A percentile compares a stretch with the other conserved stretches of the same genome.
Evolutionary conservation across 2,113 vertebrate species (phyloP).

Genomic region (Orthonyx spaldingii): DNA sequence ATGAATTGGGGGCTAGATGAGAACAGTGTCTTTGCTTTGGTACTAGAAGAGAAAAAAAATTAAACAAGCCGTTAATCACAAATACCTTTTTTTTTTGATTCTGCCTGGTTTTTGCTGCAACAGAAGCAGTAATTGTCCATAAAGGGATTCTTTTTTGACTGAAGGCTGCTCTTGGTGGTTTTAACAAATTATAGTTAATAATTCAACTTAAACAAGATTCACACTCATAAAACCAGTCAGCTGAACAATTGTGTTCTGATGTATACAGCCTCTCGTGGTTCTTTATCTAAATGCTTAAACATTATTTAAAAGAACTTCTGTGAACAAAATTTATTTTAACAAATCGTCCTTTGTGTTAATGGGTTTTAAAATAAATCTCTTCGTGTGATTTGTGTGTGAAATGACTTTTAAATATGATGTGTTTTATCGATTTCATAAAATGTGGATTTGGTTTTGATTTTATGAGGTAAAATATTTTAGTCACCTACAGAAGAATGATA

Average conservation of each 20-base stretch:
- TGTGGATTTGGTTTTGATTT: not conserved
- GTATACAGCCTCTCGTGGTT: not conserved
- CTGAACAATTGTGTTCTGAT: not conserved
- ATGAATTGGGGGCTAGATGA: not conserved
- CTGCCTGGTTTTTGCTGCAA: not conserved
- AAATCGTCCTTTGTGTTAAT: not conserved
- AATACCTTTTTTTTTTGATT: fast-evolving
- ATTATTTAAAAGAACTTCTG: not conserved
- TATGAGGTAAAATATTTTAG: not conserved
- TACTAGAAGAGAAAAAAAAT: not conserved
- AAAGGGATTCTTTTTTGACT: not conserved
- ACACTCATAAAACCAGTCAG: not conserved
- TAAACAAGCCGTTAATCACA: not conserved
- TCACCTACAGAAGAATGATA: not conserved
- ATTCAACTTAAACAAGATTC: not conserved
- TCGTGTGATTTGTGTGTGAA: not conserved
- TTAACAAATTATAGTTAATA: not conserved
- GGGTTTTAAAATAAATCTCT: not conserved
- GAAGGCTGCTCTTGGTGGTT: not conserved
- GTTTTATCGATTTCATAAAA: not conserved
- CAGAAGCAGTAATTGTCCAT: not conserved
- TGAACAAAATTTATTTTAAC: not conserved
- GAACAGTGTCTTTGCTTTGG: not conserved
- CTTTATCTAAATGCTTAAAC: not conserved
- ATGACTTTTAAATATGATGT: not conserved